Base-by-base conservation (phyloP, 2,113 vertebrate genomes). In the Suncus etruscus region DNA sequence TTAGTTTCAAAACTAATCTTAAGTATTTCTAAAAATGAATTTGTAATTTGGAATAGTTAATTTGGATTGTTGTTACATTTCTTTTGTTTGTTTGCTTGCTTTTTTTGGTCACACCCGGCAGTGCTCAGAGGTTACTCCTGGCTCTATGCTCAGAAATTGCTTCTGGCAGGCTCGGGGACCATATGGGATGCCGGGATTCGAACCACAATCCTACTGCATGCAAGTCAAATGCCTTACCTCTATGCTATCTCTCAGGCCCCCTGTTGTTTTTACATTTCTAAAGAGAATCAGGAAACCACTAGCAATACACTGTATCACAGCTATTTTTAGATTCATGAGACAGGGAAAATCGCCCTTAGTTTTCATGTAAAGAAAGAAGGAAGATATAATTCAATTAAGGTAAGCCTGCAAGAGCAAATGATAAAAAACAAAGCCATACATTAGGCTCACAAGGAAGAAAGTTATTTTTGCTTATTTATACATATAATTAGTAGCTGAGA, bases 1-100 rank as follows among this genome's bases (percentile, higher is more conserved):
- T 51, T 51, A 27, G 22, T 88, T 65, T 25, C 48, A 89, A 90
- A 93, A 78, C 14, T 82, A 90, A 8, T 7, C n/a, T 72, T 11
- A 81, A 14, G 8, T 89, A 32, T 22, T 29, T 6, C 5, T 76
- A 68, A 70, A 93, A n/a, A 92, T 48, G 76, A 92, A 14, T 66
- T 22, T 65, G 25, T 22, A 48, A 18, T 65, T 27, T 65, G 63
- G 63, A 65, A 14, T 29, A 9, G 25, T 18, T 39, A 39, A 31
- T 14, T 48, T 58, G 74, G 58, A 86, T 72, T 51, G 11, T 48
- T 87, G 29, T 39, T 63, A 77, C 11, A 66, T 54, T 65, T 22
- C 63, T 15, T 58, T 15, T 39, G 39, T 39, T 39, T 39, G 39
- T 5, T 39, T 39, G 39, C 5, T 39, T 39, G 39, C 5, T 39